Base-by-base conservation (phyloP, 30 jellyfish, hydroid and myxozoan species). In the Calvadosia cruxmelitensis region DNA sequence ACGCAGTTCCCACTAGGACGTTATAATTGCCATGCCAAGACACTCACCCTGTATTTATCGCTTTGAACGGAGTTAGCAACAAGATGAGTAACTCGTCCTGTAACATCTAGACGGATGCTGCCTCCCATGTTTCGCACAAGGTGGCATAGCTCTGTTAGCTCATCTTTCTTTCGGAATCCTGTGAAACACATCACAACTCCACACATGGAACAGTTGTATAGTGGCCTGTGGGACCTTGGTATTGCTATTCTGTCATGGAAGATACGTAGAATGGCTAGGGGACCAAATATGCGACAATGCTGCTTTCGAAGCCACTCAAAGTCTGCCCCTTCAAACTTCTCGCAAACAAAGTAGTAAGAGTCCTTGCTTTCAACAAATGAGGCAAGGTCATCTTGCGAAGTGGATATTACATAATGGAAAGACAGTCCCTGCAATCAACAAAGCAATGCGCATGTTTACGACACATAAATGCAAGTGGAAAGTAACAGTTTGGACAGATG, bases 171-270 rank as follows among this genome's bases (percentile, higher is more conserved):
- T 26, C 94, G 80, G 80, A 91, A 91, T 23, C 99, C 99, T 61
- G 99, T 91, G 70, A 91, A 91, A 63, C 99, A 91, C 27, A 91
- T 74, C 28, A 92, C 94, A 34, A 91, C 99, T 33, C 99, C 99
- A 49, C 71, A 64, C 94, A 91, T 78, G 29, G 99, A 77, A 30
- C 94, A 73, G 69, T 83, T 80, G 66, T 74, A 91, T 3, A 91
- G 74, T 27, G 99, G 99, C 65, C 99, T 61, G 30, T 83, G 70
- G 10, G 86, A 35, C 10, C 69, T 75, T 10, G 99, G 95, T 30
- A 91, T 50, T 50, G 94, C 78, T 27, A 70, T 78, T 0, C 66
- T 50, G 42, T 65, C 32, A 33, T 74, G 65, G 67, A 67, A 70
- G 20, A 78, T 53, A 35, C 84, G 71, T 23, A 91, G 73, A 27